phyloP scores from a whole-genome alignment of 2,888 invertebrate species.

The Torymus texanus region DNA sequence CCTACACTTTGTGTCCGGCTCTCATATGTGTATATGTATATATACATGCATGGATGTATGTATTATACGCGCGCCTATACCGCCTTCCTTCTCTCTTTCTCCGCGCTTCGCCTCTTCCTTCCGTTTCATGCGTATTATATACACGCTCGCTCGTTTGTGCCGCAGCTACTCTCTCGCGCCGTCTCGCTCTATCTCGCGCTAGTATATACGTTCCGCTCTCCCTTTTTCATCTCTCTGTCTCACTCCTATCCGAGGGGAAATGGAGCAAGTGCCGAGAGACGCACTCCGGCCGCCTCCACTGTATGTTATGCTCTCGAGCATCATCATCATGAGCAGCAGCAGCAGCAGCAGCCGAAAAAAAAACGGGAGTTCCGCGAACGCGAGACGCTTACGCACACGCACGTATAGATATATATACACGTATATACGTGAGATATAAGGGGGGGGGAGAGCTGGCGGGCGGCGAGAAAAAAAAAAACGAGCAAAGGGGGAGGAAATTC shows the following conservation, averaged over 20 bases:
- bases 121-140: neutral
- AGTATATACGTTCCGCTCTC: neutral
- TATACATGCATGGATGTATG: no score
- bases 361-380: constrained; percentile 27
- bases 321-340: no score
- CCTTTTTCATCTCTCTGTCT: neutral
- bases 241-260: constrained; percentile 33
- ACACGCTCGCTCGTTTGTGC: no score
- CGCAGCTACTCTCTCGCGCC: no score
- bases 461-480: constrained; percentile 24
- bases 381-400: neutral
- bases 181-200: neutral
- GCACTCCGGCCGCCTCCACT: neutral
- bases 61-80: no score
- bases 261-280: constrained; percentile 15
- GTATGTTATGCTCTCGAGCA: no score
- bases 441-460: neutral
- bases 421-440: no score
- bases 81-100: neutral
- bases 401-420: no score
- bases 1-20: constrained; percentile 47
- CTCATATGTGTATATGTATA: no score
- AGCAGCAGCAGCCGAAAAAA: neutral
- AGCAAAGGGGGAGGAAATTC: constrained; percentile 49
- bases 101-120: constrained; percentile 2